phyloP scores from a whole-genome alignment of 2,797 vertebrate genomes.

The Acipenser oxyrinchus region DNA sequence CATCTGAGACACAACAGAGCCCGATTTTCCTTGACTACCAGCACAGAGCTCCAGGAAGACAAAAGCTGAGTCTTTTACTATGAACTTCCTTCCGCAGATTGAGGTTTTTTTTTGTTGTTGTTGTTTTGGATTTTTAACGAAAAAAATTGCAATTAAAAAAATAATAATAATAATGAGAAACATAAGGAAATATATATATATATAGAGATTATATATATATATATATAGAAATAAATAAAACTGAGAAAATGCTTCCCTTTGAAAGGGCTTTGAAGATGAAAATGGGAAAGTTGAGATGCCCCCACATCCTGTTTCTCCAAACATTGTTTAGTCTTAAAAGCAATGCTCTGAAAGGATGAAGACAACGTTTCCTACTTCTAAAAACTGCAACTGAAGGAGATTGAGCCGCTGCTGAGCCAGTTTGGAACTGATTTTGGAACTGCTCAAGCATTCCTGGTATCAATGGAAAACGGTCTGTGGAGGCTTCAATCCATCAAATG shows the following conservation, averaged over 20 bases:
- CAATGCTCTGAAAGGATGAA: too few relatives aligned
- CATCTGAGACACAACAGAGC: not conserved
- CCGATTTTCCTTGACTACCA: constrained; percentile 18
- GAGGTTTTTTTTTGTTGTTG: constrained; percentile 38
- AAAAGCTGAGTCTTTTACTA: constrained; percentile 40
- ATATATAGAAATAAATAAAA: constrained; percentile 39
- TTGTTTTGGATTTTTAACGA: constrained; percentile 48
- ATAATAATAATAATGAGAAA: constrained; percentile 37
- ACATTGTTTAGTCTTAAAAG: not conserved
- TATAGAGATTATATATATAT: constrained; percentile 59
- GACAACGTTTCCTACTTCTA: too few relatives aligned
- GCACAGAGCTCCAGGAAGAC: constrained; percentile 29
- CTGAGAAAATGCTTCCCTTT: constrained; percentile 66
- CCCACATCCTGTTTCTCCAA: constrained; percentile 17
- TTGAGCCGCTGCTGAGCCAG: too few relatives aligned
- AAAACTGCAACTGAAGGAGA: too few relatives aligned
- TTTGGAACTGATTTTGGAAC: too few relatives aligned
- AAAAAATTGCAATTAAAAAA: too few relatives aligned
- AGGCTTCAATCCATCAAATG: constrained; percentile 41
- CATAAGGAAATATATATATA: constrained; percentile 51
- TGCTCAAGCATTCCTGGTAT: too few relatives aligned
- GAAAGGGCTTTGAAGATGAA: constrained; percentile 56
- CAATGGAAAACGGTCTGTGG: constrained; percentile 9
- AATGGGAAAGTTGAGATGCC: constrained; percentile 23
- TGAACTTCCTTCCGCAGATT: constrained; percentile 10